Base-by-base conservation (phyloP, 92 coral and sea anemone genomes). In the Hydrozoanthus gracilis region DNA sequence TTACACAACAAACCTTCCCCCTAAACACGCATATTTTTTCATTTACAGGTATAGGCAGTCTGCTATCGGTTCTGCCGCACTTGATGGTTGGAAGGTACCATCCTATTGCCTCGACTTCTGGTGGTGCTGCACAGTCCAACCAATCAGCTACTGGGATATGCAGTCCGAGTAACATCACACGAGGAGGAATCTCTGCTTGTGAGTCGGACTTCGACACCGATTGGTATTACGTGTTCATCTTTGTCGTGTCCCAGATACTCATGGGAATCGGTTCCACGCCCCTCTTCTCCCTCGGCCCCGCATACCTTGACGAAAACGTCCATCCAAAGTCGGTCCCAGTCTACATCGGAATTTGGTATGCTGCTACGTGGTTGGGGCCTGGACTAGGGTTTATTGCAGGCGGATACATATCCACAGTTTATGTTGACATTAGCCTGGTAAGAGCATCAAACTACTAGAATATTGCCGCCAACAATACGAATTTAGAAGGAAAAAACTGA, bases 241-340 rank as follows among this genome's bases (percentile, higher is more conserved):
- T 93, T 85, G 46, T 88, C 78, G 27, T 89, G 7, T 92, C 93
- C 3, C 95, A 94, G 66, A 85, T 92, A 44, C 46, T 94, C 66
- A 91, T 93, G 45, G 92, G 93, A 66, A 92, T 92, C n/a, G 98
- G 98, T 3, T 90, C 94, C 45, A 90, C 95, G 17, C 94, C 95
- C 6, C 89, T 93, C 39, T 94, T 82, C 44, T 88, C 90, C 7
- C 75, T 93, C 5, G 94, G 91, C 20, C 92, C 91, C 35, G 93
- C 95, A 7, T 94, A 87, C 44, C 79, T 94, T n/a, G 98, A 94
- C 77, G 98, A 94, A 44, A 94, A 94, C 68, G 87, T 88, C 47
- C 91, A 89, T 55, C 95, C 98, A 9, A 94, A 91, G 73, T 82
- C 90, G 47, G 89, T 88, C 44, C 92, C 94, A 58, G 76, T 89